Evolutionary conservation across 2,888 invertebrate species (phyloP).

Genomic region (Perizoma affinitatum): DNA sequence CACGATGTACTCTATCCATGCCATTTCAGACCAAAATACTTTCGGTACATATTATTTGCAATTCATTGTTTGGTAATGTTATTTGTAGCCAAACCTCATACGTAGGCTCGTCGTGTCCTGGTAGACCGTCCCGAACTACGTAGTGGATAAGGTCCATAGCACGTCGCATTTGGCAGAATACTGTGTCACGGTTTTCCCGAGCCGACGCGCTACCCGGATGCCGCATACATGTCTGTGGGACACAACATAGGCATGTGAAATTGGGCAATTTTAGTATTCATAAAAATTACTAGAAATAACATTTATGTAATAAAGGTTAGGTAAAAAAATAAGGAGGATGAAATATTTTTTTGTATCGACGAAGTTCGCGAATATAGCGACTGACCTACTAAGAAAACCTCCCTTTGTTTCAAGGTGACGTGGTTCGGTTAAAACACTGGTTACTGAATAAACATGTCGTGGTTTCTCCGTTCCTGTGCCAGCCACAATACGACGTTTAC

Average conservation of each 20-base stretch:
- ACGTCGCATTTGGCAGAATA: constrained; percentile 98
- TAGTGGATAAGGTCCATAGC: constrained; percentile 99
- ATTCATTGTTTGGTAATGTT: constrained; percentile 71
- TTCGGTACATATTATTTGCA: constrained; percentile 74
- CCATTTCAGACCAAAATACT: constrained; percentile 98
- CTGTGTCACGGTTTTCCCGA: constrained; percentile 97
- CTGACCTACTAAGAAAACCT: constrained; percentile 1
- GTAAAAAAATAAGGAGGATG: too few relatives aligned
- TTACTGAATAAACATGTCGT: constrained; percentile 31
- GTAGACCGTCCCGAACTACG: constrained; percentile 98
- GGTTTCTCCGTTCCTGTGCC: constrained; percentile 28
- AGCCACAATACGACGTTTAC: constrained; percentile 33
- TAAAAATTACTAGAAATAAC: too few relatives aligned
- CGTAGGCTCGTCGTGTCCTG: constrained; percentile 81
- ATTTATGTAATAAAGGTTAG: too few relatives aligned
- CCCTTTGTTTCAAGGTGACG: constrained; percentile 12
- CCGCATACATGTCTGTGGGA: constrained; percentile 91
- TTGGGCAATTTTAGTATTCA: neutral
- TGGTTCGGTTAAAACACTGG: constrained; percentile 22
- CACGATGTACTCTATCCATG: too few relatives aligned
- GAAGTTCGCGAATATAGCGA: neutral
- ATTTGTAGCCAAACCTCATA: constrained; percentile 69
- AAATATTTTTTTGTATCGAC: too few relatives aligned
- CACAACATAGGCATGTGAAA: neutral
- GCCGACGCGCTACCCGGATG: constrained; percentile 97